Conservation (phyloP, 2,888 invertebrate species). For the Rotaria macrura region DNA sequence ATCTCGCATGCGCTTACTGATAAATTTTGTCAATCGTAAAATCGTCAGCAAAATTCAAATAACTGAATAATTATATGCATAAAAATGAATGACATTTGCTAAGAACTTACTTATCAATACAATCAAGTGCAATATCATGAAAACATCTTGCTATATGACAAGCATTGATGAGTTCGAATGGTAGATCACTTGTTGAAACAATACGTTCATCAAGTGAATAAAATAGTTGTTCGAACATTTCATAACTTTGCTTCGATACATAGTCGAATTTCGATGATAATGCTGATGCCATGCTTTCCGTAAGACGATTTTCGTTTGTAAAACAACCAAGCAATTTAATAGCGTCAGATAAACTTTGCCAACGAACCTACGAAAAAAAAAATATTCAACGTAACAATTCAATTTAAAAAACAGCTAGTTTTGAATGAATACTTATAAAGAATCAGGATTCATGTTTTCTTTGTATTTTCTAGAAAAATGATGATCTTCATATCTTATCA, state of each 20-base stretch:
- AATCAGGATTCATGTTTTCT: no score
- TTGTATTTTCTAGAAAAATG: no score
- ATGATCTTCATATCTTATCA: no score
- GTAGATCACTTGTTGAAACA: background rate
- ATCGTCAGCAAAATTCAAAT: background rate
- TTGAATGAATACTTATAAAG: no score
- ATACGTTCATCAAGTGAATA: constrained; percentile 25
- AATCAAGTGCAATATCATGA: constrained; percentile 86
- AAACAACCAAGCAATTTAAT: constrained; percentile 84
- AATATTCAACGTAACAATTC: no score
- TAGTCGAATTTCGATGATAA: constrained; percentile 19
- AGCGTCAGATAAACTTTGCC: constrained; percentile 82
- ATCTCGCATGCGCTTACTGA: background rate
- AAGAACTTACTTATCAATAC: constrained; percentile 69
- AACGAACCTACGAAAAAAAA: constrained; percentile 62
- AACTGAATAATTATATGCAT: background rate
- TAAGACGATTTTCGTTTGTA: constrained; percentile 28
- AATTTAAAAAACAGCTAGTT: no score
- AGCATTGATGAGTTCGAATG: constrained; percentile 60
- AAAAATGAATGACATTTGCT: no score
- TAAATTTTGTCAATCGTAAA: background rate
- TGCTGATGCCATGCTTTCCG: background rate
- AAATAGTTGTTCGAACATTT: constrained; percentile 30
- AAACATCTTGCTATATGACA: constrained; percentile 73
- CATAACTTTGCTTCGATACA: constrained; percentile 24